These are phyloP conservation scores for Orchestes rusci DNA, from an alignment of 2,888 invertebrate genomes.

Conservation along the genomic window DNA sequence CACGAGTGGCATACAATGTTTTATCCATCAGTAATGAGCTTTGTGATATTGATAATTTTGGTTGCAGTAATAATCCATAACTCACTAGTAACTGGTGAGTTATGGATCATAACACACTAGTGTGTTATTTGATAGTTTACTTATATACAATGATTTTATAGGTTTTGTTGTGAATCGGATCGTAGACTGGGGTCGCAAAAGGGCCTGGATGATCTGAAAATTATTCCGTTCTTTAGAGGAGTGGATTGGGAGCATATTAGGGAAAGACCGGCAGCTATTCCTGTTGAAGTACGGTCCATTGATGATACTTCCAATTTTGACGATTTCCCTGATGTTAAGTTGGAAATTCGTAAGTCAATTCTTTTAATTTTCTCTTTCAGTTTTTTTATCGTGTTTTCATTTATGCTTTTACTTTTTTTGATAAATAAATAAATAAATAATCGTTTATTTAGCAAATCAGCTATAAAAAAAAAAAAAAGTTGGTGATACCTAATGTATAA, in stretches of 20 bases:
- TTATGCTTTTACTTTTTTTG: too few relatives aligned
- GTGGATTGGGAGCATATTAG: constrained; percentile 99
- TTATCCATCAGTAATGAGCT: too few relatives aligned
- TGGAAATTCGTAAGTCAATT: constrained; percentile 86
- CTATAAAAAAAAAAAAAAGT: too few relatives aligned
- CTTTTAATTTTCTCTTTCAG: not conserved
- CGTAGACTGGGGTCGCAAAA: constrained; percentile 83
- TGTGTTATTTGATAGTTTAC: constrained; percentile 1
- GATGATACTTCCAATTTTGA: constrained; percentile 99
- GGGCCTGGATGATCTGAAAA: constrained; percentile 89
- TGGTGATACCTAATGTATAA: too few relatives aligned
- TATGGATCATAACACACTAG: too few relatives aligned
- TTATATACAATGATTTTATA: constrained; percentile 34
- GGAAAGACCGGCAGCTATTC: constrained; percentile 96
- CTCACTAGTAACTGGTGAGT: too few relatives aligned
- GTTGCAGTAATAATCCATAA: too few relatives aligned
- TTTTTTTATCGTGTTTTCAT: too few relatives aligned
- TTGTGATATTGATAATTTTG: too few relatives aligned
- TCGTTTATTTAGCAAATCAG: too few relatives aligned
- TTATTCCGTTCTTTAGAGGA: constrained; percentile 89
- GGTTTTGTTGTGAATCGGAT: constrained; percentile 96
- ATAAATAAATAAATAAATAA: too few relatives aligned
- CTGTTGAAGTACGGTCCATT: constrained; percentile 95
- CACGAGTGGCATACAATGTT: too few relatives aligned
- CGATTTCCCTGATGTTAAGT: constrained; percentile 98